Evolutionary conservation across 2,113 vertebrate species (phyloP), one percentile per base, ranked within the genome.

Genomic region (Pseudopodoces humilis): DNA sequence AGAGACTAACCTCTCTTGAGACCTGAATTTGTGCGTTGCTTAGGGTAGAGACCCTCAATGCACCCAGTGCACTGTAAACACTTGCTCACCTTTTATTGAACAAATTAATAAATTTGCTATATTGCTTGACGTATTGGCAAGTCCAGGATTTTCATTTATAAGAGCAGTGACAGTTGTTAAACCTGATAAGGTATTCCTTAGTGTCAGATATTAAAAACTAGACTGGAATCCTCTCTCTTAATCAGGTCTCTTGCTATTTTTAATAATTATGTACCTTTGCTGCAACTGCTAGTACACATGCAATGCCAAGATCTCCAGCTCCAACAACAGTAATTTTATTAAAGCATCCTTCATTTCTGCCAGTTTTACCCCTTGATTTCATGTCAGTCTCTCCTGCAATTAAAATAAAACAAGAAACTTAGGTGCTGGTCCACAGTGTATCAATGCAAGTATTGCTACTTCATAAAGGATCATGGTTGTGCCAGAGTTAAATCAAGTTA

Each of bases 271-370:
- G 5, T 97, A 98, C 99, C 98, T 99, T 99, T 70, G 99, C 98
- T 96, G 98, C 97, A 96, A 99, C 97, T 90, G 99, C 98, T 97
- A 99, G 94, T 24, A 98, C 98, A 74, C 98, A 98, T 4, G 99
- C 99, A 97, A 99, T 97, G 49, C 99, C 99, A 75, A 99, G 94
- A 78, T 99, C 99, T 86, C 99, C 99, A 95, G 98, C 98, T 77
- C 99, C 99, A 88, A 99, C 97, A 71, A 99, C 98, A 10, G 99
- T 98, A 67, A 99, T 98, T 98, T 99, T 99, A 77, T 97, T 98
- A 64, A 90, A 58, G 23, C 47, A 68, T 53, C 95, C 93, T 80
- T 97, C 83, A 1, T 94, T 97, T 88, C 83, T 96, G 69, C 86
- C 92, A 98, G 47, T 63, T 92, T 95, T 94, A 81, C 49, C 91